Percentiles rank a stretch among this genome's conserved stretches.
Evolutionary conservation across 2,113 vertebrate species (phyloP).

Genomic region (Psephotus haematonotus): DNA sequence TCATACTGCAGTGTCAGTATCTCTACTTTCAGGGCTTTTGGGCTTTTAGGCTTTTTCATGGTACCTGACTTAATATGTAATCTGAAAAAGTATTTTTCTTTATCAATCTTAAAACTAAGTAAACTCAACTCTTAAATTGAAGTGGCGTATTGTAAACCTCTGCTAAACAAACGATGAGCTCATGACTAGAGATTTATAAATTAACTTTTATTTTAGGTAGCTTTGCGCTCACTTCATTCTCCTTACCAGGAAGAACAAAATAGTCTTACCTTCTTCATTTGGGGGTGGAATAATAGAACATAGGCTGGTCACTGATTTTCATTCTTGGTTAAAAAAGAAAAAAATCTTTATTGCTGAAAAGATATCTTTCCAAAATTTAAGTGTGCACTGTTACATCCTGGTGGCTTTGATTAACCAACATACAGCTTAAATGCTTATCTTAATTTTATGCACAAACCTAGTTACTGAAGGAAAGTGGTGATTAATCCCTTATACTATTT

Average conservation of each 20-base stretch:
- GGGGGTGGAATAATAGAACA: not conserved
- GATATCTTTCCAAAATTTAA: not conserved
- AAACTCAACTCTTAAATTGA: not conserved
- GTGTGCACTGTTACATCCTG: rapidly evolving
- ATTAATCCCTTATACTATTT: not conserved
- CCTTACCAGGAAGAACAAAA: not conserved
- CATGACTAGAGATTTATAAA: not conserved
- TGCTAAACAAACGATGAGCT: conserved; percentile 11
- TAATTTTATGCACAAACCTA: not conserved
- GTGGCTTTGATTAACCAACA: not conserved
- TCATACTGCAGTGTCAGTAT: not conserved
- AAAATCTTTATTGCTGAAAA: not conserved
- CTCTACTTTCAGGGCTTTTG: not conserved
- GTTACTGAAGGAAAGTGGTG: not conserved
- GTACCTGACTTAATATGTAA: not conserved
- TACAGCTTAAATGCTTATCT: not conserved
- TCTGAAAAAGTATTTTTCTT: conserved; percentile 18
- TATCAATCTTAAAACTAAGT: conserved; percentile 33
- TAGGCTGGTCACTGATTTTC: not conserved
- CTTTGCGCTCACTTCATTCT: not conserved
- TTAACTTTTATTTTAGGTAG: not conserved
- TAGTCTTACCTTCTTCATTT: not conserved
- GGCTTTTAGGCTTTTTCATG: not conserved
- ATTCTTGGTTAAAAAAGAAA: not conserved
- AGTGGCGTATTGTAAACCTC: conserved; percentile 1